Conservation (phyloP, 2,797 vertebrate genomes). For the Enteromius unitaeniatus region DNA sequence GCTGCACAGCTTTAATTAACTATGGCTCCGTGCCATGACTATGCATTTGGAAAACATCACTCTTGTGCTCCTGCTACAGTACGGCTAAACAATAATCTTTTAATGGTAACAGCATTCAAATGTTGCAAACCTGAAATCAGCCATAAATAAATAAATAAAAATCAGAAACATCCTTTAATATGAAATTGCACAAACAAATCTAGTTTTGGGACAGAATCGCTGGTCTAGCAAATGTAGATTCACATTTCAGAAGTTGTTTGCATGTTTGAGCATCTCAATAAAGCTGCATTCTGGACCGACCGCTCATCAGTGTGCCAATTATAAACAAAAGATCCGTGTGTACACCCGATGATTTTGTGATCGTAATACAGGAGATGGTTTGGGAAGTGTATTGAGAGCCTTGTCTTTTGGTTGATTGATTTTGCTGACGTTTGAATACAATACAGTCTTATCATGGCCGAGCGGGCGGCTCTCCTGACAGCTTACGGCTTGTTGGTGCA, state of each 20-base stretch:
- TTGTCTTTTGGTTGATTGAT: slow-evolving; percentile 18
- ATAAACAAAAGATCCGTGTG: neutral
- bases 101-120: neutral
- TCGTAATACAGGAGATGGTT: neutral
- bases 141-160: neutral
- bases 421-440: slow-evolving; percentile 1
- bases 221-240: neutral
- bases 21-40: neutral
- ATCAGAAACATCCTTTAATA: neutral
- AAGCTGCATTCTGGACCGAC: neutral
- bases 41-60: neutral
- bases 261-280: neutral
- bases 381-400: neutral
- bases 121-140: neutral
- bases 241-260: neutral
- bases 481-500: slow-evolving; percentile 10
- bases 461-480: slow-evolving; percentile 1
- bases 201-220: neutral
- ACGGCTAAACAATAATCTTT: neutral
- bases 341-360: neutral
- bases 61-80: neutral
- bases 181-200: no score
- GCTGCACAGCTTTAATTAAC: neutral
- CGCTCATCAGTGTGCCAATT: neutral
- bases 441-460: slow-evolving; percentile 15